These are phyloP conservation scores for Brienomyrus brachyistius DNA, from an alignment of 2,113 vertebrate genomes.

Conservation along the genomic window DNA sequence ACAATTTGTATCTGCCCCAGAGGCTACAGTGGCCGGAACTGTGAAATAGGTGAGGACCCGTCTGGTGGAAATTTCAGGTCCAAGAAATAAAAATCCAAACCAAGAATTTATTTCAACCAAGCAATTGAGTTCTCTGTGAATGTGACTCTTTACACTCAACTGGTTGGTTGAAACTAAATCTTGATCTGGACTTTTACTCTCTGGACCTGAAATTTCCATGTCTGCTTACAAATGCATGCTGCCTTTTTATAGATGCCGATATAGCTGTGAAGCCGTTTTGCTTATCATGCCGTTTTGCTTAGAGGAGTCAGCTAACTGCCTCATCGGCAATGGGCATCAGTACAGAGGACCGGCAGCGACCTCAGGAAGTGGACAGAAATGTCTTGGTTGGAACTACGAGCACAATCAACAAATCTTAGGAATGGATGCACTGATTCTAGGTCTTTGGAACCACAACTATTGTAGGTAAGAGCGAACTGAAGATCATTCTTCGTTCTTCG, in stretches of 20 bases:
- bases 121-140: no score
- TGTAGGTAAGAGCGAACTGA: no score
- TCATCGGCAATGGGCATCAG: slow-evolving; percentile 39
- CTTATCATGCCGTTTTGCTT: background rate
- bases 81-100: no score
- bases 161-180: no score
- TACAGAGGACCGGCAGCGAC: slow-evolving; percentile 43
- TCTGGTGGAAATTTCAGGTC: background rate
- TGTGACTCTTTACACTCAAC: no score
- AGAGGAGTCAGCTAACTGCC: slow-evolving; percentile 36
- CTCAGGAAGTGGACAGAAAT: slow-evolving; percentile 39
- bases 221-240: no score
- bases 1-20: slow-evolving; percentile 46
- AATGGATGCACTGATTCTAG: slow-evolving; percentile 14
- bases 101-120: no score
- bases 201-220: no score
- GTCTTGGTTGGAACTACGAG: slow-evolving; percentile 42
- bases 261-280: background rate
- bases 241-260: background rate
- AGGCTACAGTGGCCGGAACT: slow-evolving; percentile 40
- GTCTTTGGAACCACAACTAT: slow-evolving; percentile 54
- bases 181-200: no score
- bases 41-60: slow-evolving; percentile 44
- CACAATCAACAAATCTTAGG: slow-evolving; percentile 24
- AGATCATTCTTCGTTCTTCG: background rate